Percentiles rank a stretch among this genome's conserved stretches.
Evolutionary conservation across 2,113 vertebrate species (phyloP).

Genomic region (Hemicordylus capensis): DNA sequence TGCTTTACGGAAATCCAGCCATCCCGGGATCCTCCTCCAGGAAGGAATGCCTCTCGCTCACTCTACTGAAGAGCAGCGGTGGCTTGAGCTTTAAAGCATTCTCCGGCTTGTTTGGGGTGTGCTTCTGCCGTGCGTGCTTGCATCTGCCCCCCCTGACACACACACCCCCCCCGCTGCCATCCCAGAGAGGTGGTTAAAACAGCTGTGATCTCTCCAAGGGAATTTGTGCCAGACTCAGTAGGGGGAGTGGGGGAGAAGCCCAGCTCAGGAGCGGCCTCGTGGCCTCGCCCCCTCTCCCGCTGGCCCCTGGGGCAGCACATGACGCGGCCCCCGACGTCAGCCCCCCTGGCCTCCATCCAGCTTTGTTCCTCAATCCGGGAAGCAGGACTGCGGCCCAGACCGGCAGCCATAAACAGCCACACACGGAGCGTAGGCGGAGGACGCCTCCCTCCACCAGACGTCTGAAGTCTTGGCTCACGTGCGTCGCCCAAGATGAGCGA

Average conservation of each 20-base stretch:
- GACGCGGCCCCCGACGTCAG: conserved; percentile 7
- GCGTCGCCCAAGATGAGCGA: too few relatives aligned
- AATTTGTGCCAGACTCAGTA: not conserved
- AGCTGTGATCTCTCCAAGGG: too few relatives aligned
- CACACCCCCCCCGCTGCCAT: too few relatives aligned
- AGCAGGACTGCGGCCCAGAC: conserved; percentile 1
- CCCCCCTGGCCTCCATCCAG: conserved; percentile 48
- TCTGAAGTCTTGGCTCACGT: too few relatives aligned
- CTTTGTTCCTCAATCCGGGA: conserved; percentile 44
- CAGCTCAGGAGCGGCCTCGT: too few relatives aligned
- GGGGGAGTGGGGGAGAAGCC: not conserved
- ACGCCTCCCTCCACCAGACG: not conserved
- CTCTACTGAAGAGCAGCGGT: too few relatives aligned
- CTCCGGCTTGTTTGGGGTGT: too few relatives aligned
- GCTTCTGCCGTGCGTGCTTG: too few relatives aligned
- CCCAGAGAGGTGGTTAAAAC: too few relatives aligned
- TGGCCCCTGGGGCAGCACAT: not conserved
- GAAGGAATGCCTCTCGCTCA: not conserved
- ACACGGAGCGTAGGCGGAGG: not conserved
- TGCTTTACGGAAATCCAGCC: not conserved
- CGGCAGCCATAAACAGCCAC: not conserved
- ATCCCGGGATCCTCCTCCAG: not conserved
- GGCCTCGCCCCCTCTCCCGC: not conserved
- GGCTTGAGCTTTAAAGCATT: too few relatives aligned
- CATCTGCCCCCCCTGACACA: too few relatives aligned